Base-by-base conservation (phyloP, 2,797 vertebrate genomes). In the Tapera naevia region DNA sequence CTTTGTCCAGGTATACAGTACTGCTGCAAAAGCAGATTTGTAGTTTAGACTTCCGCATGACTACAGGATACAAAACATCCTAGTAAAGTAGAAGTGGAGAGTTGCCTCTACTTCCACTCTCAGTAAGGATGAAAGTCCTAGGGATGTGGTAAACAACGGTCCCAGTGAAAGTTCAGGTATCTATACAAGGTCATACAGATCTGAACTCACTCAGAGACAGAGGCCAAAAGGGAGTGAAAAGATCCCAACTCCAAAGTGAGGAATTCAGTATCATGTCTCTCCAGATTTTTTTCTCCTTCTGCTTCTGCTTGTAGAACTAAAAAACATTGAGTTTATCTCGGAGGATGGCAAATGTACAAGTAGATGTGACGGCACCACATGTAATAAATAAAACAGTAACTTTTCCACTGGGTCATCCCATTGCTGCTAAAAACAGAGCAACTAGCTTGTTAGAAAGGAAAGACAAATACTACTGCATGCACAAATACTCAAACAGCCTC, bases 91-190 rank as follows among this genome's bases (percentile, higher is more conserved):
- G 13, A 53, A 54, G 37, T 6, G 43, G 9, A 75, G 39, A 79
- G 15, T 0, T 11, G 57, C 28, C 30, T 76, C 67, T 0, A 0
- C 62, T 94, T 75, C 27, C 32, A 71, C 18, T 37, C 16, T 53
- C 30, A 81, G 9, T 65, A 65, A 62, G 43, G 4, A 66, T 1
- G 11, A 23, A 15, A 50, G 17, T 60, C 35, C 30, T 35, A 65
- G 0, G 0, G 45, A 60, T 5, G 3, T 0, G 2, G 30, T n/a
- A 75, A 83, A 32, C 4, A 4, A 66, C 24, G 78, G 32, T 24
- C 18, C 6, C 45, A 57, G 65, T 22, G 7, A 46, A 89, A 86
- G 19, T 45, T 70, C 27, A 61, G 23, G 18, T 67, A 76, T 57
- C 27, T 70, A 45, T 7, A 73, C 22, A 51, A 17, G 3, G 6